Evolutionary conservation across 2,113 vertebrate species (phyloP), one percentile per base, ranked within the genome.

Genomic region (Phaethon lepturus): DNA sequence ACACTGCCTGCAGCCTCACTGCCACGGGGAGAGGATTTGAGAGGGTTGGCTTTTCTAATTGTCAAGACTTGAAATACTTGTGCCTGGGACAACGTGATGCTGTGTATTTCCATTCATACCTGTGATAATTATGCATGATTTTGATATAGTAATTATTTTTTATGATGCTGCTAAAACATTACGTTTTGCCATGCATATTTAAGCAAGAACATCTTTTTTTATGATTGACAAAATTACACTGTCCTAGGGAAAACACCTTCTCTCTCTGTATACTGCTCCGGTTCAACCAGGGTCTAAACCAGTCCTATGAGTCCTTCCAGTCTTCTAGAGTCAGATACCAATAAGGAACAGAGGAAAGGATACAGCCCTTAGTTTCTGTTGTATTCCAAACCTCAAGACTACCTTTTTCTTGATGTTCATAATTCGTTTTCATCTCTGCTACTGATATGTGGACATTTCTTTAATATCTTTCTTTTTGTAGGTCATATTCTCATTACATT

Each of bases 1-100:
- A 1, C 7, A 3, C 33, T 8, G 44, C 7, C 2, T 1, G 11
- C 23, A 62, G 29, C 26, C 26, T 35, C 42, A 4, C 38, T 13
- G 55, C 35, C 58, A 22, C n/a, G 8, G 45, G 59, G 45, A 47
- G 22, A 33, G 31, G 1, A 2, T 62, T 69, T 15, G 2, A 74
- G 44, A 63, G 31, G 16, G 13, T 0, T 68, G 22, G 11, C 0
- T 19, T 22, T 80, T 50, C 62, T 6, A 26, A 47, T 8, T 16
- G n/a, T 31, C 47, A 74, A 69, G 66, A 40, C n/a, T 50, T 44
- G 29, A 78, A 74, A 35, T 40, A 40, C 16, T 20, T 53, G 16
- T 3, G 24, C 33, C 40, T 45, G 60, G 75, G n/a, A 26, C 26
- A 75, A 40, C 22, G 6, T 0, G 13, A 20, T 52, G 82, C n/a